These are phyloP conservation scores for Sinodicranocentrus sp. DNA, from an alignment of 2,888 invertebrate genomes.

Conservation along the genomic window DNA sequence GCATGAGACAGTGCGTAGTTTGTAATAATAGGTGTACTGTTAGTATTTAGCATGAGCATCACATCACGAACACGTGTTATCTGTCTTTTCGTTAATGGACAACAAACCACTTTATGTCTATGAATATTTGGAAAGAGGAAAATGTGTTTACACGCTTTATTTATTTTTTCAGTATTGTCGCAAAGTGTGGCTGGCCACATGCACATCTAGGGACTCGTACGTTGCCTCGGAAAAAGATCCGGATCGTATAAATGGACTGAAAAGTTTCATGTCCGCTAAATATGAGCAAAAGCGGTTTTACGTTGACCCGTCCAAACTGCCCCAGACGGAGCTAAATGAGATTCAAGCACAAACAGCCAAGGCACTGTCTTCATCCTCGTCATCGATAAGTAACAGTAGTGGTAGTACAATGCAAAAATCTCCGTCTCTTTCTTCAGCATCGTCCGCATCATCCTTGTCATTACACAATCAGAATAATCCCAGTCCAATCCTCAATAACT, in stretches of 20 bases:
- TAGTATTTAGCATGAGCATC: no score
- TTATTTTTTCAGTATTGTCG: constrained; percentile 84
- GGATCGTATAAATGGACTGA: constrained; percentile 70
- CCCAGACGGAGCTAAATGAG: constrained; percentile 73
- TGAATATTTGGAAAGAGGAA: no score
- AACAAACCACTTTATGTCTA: no score
- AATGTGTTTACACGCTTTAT: no score
- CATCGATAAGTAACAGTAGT: constrained; percentile 57
- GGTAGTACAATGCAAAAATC: constrained; percentile 74
- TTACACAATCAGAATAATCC: constrained; percentile 71
- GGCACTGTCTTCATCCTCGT: constrained; percentile 69
- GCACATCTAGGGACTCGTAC: constrained; percentile 72
- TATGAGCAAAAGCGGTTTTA: constrained; percentile 76
- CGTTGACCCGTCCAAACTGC: constrained; percentile 74
- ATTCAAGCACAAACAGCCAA: constrained; percentile 72
- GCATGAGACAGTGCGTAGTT: no score
- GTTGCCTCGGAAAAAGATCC: constrained; percentile 73
- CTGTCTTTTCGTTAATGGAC: not conserved
- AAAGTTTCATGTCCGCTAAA: constrained; percentile 74
- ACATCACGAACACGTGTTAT: constrained; percentile 10
- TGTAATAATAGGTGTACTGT: no score
- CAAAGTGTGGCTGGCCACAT: constrained; percentile 91
- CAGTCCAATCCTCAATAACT: constrained; percentile 74
- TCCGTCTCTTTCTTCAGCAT: constrained; percentile 74
- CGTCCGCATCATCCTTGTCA: constrained; percentile 71